These are phyloP conservation scores for Morpho achilles DNA, from an alignment of 2,888 invertebrate genomes.

Conservation along the genomic window DNA sequence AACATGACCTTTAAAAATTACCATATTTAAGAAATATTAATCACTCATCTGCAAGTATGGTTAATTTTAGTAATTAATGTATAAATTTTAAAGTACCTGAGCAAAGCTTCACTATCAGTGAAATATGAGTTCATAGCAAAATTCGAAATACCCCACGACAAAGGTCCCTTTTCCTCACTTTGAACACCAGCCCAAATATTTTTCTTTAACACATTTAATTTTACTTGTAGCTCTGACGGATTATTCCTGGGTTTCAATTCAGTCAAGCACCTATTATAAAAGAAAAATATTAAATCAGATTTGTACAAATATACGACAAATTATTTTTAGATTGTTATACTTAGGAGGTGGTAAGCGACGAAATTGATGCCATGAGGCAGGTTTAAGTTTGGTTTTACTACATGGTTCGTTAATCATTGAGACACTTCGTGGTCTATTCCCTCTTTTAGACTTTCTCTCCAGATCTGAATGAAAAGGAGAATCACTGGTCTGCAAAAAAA, in stretches of 20 bases:
- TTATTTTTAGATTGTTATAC: conserved; percentile 35
- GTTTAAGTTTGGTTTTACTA: conserved; percentile 61
- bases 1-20: conserved; percentile 76
- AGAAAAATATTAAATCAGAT: neutral
- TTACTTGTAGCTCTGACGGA: conserved; percentile 82
- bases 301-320: too few relatives aligned
- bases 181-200: conserved; percentile 86
- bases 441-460: conserved; percentile 55
- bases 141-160: conserved; percentile 84
- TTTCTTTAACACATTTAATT: conserved; percentile 83
- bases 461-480: conserved; percentile 69
- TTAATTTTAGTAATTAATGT: neutral
- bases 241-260: conserved; percentile 65
- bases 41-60: neutral
- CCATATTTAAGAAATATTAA: neutral
- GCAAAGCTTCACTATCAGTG: conserved; percentile 78
- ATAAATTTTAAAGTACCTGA: conserved; percentile 55
- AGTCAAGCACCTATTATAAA: conserved; percentile 45
- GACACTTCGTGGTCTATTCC: conserved; percentile 65
- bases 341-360: conserved; percentile 67
- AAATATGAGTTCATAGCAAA: conserved; percentile 76
- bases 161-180: conserved; percentile 72
- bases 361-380: conserved; percentile 75
- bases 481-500: conserved; percentile 62
- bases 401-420: conserved; percentile 66